phyloP scores from a whole-genome alignment of 2,113 vertebrate species.

The Gasterosteus aculeatus region DNA sequence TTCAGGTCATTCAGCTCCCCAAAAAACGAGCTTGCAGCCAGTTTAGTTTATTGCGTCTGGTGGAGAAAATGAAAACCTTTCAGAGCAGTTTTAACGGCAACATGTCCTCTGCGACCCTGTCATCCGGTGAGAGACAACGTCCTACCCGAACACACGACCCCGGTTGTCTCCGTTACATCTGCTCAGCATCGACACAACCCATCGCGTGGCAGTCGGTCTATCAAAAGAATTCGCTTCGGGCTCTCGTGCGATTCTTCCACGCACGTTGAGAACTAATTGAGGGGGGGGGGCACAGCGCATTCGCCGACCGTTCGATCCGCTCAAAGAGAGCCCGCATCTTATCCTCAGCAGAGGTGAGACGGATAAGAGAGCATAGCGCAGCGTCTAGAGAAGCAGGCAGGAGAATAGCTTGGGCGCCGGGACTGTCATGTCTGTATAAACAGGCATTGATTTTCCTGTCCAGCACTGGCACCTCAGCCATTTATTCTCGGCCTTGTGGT shows the following conservation, averaged over 20 bases:
- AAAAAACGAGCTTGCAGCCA: constrained; percentile 4
- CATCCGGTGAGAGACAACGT: constrained; percentile 42
- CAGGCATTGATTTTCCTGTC: constrained; percentile 99
- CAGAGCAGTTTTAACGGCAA: constrained; percentile 30
- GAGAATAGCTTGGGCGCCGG: constrained; percentile 80
- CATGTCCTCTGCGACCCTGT: constrained; percentile 35
- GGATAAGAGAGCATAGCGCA: constrained; percentile 54
- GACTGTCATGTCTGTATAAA: constrained; percentile 99
- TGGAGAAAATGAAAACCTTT: constrained; percentile 22
- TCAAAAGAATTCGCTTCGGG: constrained; percentile 59
- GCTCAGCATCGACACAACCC: constrained; percentile 25
- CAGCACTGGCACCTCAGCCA: constrained; percentile 95
- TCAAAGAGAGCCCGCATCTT: constrained; percentile 61
- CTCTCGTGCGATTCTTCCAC: constrained; percentile 41
- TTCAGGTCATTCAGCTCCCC: not conserved
- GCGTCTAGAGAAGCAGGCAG: constrained; percentile 69
- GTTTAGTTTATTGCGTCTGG: constrained; percentile 32
- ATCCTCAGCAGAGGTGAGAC: constrained; percentile 59
- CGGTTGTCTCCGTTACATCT: constrained; percentile 48
- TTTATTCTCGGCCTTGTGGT: constrained; percentile 99
- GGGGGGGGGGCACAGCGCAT: constrained; percentile 48
- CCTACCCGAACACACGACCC: constrained; percentile 36
- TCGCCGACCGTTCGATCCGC: constrained; percentile 48
- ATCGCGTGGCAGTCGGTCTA: constrained; percentile 55
- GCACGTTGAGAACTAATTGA: constrained; percentile 59